These are phyloP conservation scores for Drosophila fungiperda DNA, from an alignment of 2,888 invertebrate genomes.

Conservation along the genomic window DNA sequence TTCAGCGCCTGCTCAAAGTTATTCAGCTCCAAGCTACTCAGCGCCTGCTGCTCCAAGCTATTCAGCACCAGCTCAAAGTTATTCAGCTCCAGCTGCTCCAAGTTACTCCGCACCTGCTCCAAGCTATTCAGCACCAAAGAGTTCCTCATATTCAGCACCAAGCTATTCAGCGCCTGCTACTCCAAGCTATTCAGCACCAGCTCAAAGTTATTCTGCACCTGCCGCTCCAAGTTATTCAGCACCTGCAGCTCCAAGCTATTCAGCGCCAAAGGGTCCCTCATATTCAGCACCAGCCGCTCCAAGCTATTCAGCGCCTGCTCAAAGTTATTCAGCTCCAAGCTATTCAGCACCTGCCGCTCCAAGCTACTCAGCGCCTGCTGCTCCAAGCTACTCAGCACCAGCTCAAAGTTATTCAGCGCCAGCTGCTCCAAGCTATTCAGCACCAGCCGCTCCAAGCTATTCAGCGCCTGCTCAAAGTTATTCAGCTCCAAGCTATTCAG, in stretches of 20 bases:
- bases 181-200: conserved; percentile 20
- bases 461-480: conserved; percentile 7
- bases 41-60: conserved; percentile 21
- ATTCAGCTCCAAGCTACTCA: conserved; percentile 35
- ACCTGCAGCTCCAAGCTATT: conserved; percentile 5
- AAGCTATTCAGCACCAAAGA: conserved; percentile 35
- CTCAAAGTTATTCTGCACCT: conserved; percentile 14
- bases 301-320: conserved; percentile 12
- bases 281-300: conserved; percentile 5
- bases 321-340: conserved; percentile 7
- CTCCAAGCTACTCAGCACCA: conserved; percentile 18
- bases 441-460: conserved; percentile 13
- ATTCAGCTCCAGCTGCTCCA: conserved; percentile 31
- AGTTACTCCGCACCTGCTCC: conserved; percentile 27
- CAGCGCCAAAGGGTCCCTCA: too few relatives aligned
- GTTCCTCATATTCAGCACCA: conserved; percentile 38
- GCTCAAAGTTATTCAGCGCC: conserved; percentile 22
- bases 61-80: conserved; percentile 11
- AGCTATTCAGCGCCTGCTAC: conserved; percentile 15
- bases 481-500: conserved; percentile 13
- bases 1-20: conserved; percentile 31
- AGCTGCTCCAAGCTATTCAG: conserved; percentile 8
- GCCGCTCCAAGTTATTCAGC: conserved; percentile 21
- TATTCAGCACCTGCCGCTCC: conserved; percentile 12
- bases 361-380: conserved; percentile 25